Base-by-base conservation (phyloP, 2,113 vertebrate genomes). In the Thymallus thymallus region DNA sequence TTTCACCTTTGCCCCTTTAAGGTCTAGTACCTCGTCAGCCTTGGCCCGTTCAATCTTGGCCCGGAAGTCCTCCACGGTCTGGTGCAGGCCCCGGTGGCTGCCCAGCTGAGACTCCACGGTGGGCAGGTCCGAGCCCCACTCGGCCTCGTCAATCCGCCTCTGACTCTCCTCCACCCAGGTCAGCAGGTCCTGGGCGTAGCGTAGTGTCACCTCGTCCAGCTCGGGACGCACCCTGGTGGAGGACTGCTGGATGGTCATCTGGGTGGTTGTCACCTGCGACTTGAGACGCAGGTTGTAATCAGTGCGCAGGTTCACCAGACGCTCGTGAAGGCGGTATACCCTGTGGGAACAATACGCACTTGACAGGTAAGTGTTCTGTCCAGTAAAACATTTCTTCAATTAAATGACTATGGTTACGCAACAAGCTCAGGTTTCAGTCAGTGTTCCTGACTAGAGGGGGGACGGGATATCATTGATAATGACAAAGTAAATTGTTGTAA, bases 111-210 rank as follows among this genome's bases (percentile, higher is more conserved):
- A 94, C 90, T 98, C 96, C 73, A 98, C 95, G 0, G 94, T 93
- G 24, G 96, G 94, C 76, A 97, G 91, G 89, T 98, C 97, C 0
- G 91, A 89, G 0, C 97, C 97, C 97, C 96, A 98, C 85, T 97
- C 94, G 0, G 92, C 92, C 0, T 80, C 10, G 1, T 91, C 92
- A 2, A 98, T 76, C 0, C 95, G 93, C 1, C 86, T 91, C 90
- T 98, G 97, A 91, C 97, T 98, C 86, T 98, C 96, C 76, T 97
- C 95, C 79, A 98, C 95, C 97, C 97, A 98, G 55, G 91, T 92
- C 81, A 98, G 86, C 41, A 98, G 91, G 70, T 97, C 96, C 85
- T 96, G 93, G 73, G 96, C 90, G 71, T 98, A 98, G 71, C 94
- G 93, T 67, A 96, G 89, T 0, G 96, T 93, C 0, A 95, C 94